A percentile compares a stretch with the other conserved stretches of the same genome.
phyloP scores from a whole-genome alignment of 2,113 vertebrate genomes.

The Tachycineta bicolor region DNA sequence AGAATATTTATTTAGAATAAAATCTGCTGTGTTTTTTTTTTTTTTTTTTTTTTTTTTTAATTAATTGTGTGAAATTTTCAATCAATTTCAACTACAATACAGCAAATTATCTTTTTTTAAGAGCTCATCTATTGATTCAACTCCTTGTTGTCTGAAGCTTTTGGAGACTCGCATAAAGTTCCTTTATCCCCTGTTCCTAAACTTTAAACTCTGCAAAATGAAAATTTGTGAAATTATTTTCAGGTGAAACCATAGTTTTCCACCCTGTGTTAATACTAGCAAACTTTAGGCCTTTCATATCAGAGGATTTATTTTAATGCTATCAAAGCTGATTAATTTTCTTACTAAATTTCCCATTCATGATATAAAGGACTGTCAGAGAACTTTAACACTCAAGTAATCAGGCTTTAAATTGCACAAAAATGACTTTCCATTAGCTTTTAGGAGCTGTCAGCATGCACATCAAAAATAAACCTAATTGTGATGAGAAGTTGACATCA shows the following conservation, averaged over 20 bases:
- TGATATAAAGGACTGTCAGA: neutral
- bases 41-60: neutral
- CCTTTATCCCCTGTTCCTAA: neutral
- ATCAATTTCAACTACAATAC: neutral
- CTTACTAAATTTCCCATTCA: neutral
- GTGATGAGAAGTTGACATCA: conserved; percentile 20
- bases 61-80: neutral
- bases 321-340: neutral
- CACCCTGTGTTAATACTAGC: neutral
- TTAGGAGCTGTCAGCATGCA: conserved; percentile 20
- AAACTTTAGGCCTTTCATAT: neutral
- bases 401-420: conserved; percentile 33
- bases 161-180: neutral
- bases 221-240: neutral
- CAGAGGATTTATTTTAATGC: neutral
- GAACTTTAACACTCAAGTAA: conserved; percentile 12
- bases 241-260: neutral
- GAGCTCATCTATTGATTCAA: neutral
- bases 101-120: neutral
- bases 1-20: conserved; percentile 7
- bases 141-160: neutral
- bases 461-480: conserved; percentile 44
- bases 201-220: neutral
- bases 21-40: neutral
- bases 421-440: conserved; percentile 32